Evolutionary conservation across 1,140 invertebrate genomes (phyloP), one percentile per base, ranked within the genome.

Genomic region (Apis laboriosa): DNA sequence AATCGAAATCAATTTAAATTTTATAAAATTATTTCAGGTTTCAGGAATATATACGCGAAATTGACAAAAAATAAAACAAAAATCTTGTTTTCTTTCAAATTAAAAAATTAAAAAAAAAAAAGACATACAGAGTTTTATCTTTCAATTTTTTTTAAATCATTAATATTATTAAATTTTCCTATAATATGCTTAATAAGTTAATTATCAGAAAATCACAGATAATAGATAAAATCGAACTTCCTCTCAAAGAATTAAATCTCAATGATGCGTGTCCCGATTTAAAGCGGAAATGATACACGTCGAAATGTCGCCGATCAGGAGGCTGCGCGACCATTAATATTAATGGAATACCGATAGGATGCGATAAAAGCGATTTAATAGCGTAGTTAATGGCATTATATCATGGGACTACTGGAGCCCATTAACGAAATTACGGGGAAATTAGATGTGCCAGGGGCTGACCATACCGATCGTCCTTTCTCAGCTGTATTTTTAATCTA

Each of bases 311-410:
- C 67, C 76, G 80, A 86, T 86, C 85, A 60, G 71, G 49, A 68
- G 34, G 51, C 61, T 13, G 58, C 55, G 53, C 73, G 61, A 51
- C 61, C 81, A 86, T 87, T 87, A 87, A 87, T 87, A 86, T 87
- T 87, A 87, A 87, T 87, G 86, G 86, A 86, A 74, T 79, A 86
- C 73, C 85, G 77, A 86, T 84, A 84, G 85, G 56, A 77, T 77
- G 64, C 85, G 80, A 82, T 84, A 84, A 84, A 87, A 86, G 84
- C 86, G 86, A 87, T 86, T 87, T 87, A 87, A 86, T 87, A 86
- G 85, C 81, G 61, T 74, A 73, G 77, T 87, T 86, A 87, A 87
- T 87, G 86, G 77, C 81, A 74, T 84, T 79, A 83, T 87, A 87
- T 77, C 75, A 75, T 76, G 86, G 63, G 43, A 72, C 84, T 86